Evolutionary conservation across 2,888 invertebrate genomes (phyloP).

Genomic region (Aproaerema taeniolella): DNA sequence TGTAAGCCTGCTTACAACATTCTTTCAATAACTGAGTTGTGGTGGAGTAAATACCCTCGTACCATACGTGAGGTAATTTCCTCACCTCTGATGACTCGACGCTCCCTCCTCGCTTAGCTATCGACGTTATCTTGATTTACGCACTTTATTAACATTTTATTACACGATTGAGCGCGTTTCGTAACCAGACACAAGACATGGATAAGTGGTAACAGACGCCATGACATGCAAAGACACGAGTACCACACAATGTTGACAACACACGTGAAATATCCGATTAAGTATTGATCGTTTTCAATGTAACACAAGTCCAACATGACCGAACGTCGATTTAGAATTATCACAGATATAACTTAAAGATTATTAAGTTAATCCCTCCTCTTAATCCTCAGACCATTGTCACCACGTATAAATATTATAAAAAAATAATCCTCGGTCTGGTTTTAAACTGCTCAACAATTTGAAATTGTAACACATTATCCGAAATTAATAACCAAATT

Average conservation of each 20-base stretch:
- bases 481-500: slow-evolving; percentile 7
- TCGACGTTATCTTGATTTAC: slow-evolving; percentile 74
- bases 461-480: slow-evolving; percentile 9
- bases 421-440: slow-evolving; percentile 6
- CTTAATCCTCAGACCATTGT: slow-evolving; percentile 1
- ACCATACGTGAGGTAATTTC: slow-evolving; percentile 52
- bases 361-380: not conserved
- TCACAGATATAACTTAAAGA: not conserved
- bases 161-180: slow-evolving; percentile 52
- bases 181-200: slow-evolving; percentile 27
- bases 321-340: not conserved
- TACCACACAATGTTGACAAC: not conserved
- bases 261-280: not conserved
- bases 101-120: slow-evolving; percentile 45
- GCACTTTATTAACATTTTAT: slow-evolving; percentile 71
- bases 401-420: slow-evolving; percentile 1
- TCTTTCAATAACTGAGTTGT: too few relatives aligned
- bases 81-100: slow-evolving; percentile 52
- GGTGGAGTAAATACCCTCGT: too few relatives aligned
- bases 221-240: too few relatives aligned
- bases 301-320: not conserved
- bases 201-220: slow-evolving; percentile 22
- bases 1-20: too few relatives aligned
- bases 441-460: slow-evolving; percentile 3
- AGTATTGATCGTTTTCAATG: not conserved